Base-by-base conservation (phyloP, 2,888 invertebrate genomes). In the Mystacides longicornis region DNA sequence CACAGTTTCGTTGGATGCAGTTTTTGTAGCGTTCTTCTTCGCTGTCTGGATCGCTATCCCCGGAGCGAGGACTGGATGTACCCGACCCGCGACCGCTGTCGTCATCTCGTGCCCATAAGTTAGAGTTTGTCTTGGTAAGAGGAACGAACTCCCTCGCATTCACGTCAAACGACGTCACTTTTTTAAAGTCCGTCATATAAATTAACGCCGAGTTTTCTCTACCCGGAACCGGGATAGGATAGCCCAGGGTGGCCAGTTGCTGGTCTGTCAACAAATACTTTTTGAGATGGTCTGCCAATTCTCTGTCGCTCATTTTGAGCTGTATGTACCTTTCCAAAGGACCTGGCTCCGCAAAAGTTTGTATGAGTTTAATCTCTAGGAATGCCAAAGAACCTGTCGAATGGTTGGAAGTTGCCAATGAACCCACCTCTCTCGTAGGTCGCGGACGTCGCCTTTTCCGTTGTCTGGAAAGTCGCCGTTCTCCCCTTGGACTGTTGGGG, bases 71-170 rank as follows among this genome's bases (percentile, higher is more conserved):
- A 57, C 73, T 73, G 60, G 77, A 80, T 62, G 76, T 78, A 64
- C 74, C 77, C 56, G 75, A 81, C 51, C 75, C 78, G 59, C 77
- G 72, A 55, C 80, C 78, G 67, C 78, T 79, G 67, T 79, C 79
- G 55, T 73, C 71, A 62, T 77, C 78, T 62, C 65, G 20, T 63
- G 64, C 33, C 63, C 64, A 49, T 58, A 65, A 60, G 52, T 59
- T 45, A 48, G 59, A 49, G 58, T 65, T 60, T 51, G 57, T 33
- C 60, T 72, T 64, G 53, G 68, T 69, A 59, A 58, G 27, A 1
- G 86, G 86, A 42, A 85, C 79, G 64, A 86, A 86, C 65, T 83
- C 85, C 22, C 78, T 78, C 11, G 86, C 86, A 67, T 86, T 85
- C 22, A 80, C 83, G 65, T 86, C 84, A 67, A 84, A 79, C 23